A percentile compares a stretch with the other conserved stretches of the same genome.
Conservation (phyloP, 1,140 invertebrate genomes). For the Agrilus planipennis region DNA sequence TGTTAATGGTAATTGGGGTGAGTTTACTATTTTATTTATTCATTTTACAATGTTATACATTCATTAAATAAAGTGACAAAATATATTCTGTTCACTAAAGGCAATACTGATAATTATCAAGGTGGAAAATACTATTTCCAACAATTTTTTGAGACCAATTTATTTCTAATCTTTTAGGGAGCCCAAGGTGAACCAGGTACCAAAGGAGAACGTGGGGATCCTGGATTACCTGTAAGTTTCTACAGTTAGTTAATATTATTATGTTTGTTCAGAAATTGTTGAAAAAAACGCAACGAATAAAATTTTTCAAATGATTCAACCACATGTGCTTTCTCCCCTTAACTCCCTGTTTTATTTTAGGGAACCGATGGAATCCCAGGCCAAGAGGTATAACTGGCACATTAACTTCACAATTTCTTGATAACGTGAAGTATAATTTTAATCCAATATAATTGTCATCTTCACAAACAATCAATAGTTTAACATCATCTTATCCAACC, state of each 20-base stretch:
- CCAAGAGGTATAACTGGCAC: slow-evolving; percentile 53
- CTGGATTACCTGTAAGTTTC: slow-evolving; percentile 77
- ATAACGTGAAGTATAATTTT: neutral
- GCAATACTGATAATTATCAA: neutral
- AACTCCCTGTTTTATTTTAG: slow-evolving; percentile 45
- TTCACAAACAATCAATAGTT: neutral
- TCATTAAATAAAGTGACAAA: too few species aligned
- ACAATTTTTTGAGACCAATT: slow-evolving; percentile 2
- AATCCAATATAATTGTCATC: neutral
- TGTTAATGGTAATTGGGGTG: too few species aligned
- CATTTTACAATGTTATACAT: too few species aligned
- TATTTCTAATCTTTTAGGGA: slow-evolving; percentile 51
- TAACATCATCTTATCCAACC: slow-evolving; percentile 1
- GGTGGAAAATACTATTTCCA: neutral
- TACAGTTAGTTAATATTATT: too few species aligned
- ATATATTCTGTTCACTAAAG: too few species aligned
- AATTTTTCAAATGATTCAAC: too few species aligned
- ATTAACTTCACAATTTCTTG: slow-evolving; percentile 4
- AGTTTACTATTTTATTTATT: too few species aligned
- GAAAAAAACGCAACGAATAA: too few species aligned
- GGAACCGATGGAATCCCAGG: slow-evolving; percentile 87
- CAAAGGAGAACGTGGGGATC: slow-evolving; percentile 84
- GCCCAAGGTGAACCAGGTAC: slow-evolving; percentile 80
- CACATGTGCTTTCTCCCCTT: too few species aligned
- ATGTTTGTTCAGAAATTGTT: too few species aligned